Evolutionary conservation across 30 jellyfish, hydroid and myxozoan species (phyloP), one percentile per base, ranked within the genome.

Genomic region (Clytia hemisphaerica): DNA sequence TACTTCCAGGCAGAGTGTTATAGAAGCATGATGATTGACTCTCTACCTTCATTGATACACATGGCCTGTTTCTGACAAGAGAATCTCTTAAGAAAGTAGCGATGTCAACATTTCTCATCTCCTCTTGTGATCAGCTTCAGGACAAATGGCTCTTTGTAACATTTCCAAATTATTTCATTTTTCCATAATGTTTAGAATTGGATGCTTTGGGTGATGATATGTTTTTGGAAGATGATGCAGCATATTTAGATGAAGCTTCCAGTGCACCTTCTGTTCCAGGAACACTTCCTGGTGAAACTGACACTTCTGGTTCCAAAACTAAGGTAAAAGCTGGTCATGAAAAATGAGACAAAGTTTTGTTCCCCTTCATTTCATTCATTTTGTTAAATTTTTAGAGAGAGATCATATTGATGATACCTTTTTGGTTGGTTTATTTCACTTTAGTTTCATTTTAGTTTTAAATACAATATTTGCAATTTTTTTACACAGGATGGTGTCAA

Each of bases 261-360:
- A 88, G 69, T 60, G 94, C 97, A 4, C 97, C 97, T 9, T 79
- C 94, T 18, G 93, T 87, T 1, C 97, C 97, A 49, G 97, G 86
- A 54, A 70, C 87, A 14, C 9, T 74, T 18, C 97, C 97, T 25
- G 94, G 86, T 3, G 95, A 77, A 57, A 49, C 76, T 29, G 94
- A 73, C 51, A 44, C 82, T 32, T 42, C 87, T 4, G 77, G 79
- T 31, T 75, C 88, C n/a, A 45, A 93, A 60, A 88, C 97, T 1
- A 88, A 71, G 94, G 97, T 88, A 14, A 21, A 77, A 26, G 14
- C 29, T 51, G 21, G 12, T 7, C 15, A 51, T 51, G 26, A 51
- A n/a, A n/a, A 22, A 15, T 57, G 25, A 9, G n/a, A 40, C 32
- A 3, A 2, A 46, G 32, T 2, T 3, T 57, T 4, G 28, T 6